phyloP scores from a whole-genome alignment of 2,888 invertebrate species.

The Fragum sueziense region DNA sequence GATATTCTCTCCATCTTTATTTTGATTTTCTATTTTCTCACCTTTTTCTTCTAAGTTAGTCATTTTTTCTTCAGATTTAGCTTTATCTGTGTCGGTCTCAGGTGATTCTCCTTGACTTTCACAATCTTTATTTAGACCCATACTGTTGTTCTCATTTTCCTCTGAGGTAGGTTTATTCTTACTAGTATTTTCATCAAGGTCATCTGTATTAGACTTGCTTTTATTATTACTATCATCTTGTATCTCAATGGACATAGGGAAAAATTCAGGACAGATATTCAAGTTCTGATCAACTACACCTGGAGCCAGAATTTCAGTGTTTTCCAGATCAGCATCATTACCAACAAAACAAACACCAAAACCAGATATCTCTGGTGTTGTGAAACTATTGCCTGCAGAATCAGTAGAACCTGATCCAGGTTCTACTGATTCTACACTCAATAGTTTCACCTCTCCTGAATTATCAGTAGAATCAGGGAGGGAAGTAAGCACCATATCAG shows the following conservation, averaged over 20 bases:
- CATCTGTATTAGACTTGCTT: too few relatives aligned
- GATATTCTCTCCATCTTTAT: neutral
- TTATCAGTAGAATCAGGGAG: too few relatives aligned
- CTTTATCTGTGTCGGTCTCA: neutral
- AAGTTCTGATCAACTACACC: slow-evolving; percentile 2
- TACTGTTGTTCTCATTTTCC: neutral
- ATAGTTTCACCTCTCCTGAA: too few relatives aligned
- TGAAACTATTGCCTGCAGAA: neutral
- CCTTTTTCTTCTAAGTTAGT: neutral
- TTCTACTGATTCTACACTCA: neutral
- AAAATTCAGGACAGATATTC: slow-evolving; percentile 7
- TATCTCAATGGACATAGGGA: slow-evolving; percentile 6
- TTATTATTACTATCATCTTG: neutral
- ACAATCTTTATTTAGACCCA: neutral
- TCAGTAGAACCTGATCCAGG: slow-evolving; percentile 5
- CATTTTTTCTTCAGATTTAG: neutral
- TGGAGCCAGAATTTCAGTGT: neutral
- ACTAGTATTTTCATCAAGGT: too few relatives aligned
- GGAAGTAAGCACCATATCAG: slow-evolving; percentile 48
- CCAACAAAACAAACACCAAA: slow-evolving; percentile 49
- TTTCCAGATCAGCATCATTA: slow-evolving; percentile 30
- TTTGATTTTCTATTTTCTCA: neutral
- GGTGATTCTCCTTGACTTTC: neutral
- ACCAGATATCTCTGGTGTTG: slow-evolving; percentile 32
- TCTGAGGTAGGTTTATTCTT: neutral